Evolutionary conservation across 2,113 vertebrate species (phyloP).

Genomic region (Alosa alosa): DNA sequence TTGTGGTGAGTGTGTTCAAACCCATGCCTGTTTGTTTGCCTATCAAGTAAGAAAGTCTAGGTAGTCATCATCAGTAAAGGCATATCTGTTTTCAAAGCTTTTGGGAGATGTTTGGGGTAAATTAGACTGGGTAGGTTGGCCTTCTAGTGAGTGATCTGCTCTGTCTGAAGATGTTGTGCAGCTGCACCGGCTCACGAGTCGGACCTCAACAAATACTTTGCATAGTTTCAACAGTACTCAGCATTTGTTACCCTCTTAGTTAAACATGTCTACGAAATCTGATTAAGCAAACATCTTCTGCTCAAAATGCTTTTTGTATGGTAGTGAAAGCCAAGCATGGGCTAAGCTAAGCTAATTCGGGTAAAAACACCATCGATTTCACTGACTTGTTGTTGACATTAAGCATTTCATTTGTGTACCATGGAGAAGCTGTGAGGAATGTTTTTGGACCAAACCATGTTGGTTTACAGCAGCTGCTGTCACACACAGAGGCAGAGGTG

Average conservation of each 20-base stretch:
- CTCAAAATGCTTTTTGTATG: neutral
- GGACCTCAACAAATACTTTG: neutral
- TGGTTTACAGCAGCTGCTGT: neutral
- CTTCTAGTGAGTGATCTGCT: neutral
- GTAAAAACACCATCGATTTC: neutral
- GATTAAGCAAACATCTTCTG: neutral
- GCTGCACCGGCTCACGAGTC: neutral
- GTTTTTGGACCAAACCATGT: neutral
- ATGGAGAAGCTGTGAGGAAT: neutral
- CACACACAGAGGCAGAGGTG: constrained; percentile 19
- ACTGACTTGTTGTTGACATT: neutral
- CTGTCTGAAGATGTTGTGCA: neutral
- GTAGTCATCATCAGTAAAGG: neutral
- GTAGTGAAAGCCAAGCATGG: neutral
- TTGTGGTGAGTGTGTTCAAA: constrained; percentile 71
- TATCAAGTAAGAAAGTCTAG: neutral
- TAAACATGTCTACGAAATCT: neutral
- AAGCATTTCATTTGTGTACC: neutral
- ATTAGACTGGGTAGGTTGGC: neutral
- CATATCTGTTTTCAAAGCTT: neutral
- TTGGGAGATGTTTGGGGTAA: neutral
- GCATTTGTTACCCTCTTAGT: constrained; percentile 1
- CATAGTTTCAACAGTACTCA: neutral
- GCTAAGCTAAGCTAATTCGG: neutral
- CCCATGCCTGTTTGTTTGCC: neutral